A percentile compares a stretch with the other conserved stretches of the same genome.
Evolutionary conservation across 35 echinoderm and acorn worm genomes (phyloP).

Genomic region (Lytechinus variegatus): DNA sequence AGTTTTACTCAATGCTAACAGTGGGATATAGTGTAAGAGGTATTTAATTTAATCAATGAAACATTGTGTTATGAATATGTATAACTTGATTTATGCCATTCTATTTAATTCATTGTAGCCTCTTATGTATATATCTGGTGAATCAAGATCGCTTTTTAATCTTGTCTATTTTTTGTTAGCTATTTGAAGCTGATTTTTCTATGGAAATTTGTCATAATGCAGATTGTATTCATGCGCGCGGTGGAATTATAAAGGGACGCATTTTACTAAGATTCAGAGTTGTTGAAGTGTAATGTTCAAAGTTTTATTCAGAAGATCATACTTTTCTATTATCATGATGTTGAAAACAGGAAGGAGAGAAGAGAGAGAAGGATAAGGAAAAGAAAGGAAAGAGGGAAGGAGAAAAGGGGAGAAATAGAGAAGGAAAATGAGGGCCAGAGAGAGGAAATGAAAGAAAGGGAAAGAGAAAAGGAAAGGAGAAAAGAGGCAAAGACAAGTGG

Average conservation of each 20-base stretch:
- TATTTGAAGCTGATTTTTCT: background rate
- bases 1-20: too few species aligned
- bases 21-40: background rate
- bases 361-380: too few species aligned
- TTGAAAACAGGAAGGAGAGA: too few species aligned
- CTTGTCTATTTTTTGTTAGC: background rate
- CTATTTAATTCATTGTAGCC: background rate
- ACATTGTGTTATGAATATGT: background rate
- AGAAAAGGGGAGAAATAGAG: too few species aligned
- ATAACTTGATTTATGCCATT: background rate
- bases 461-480: too few species aligned
- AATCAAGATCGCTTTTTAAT: background rate
- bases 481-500: too few species aligned
- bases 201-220: background rate
- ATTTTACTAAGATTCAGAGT: background rate
- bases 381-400: too few species aligned
- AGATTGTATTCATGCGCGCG: background rate
- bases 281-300: background rate
- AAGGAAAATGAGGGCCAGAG: too few species aligned
- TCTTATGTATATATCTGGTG: background rate
- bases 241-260: background rate
- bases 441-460: too few species aligned
- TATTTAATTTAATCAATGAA: background rate
- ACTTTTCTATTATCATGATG: background rate
- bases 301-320: background rate